Conservation (phyloP, 2,113 vertebrate species). For the Rhegmatorhina hoffmannsi region DNA sequence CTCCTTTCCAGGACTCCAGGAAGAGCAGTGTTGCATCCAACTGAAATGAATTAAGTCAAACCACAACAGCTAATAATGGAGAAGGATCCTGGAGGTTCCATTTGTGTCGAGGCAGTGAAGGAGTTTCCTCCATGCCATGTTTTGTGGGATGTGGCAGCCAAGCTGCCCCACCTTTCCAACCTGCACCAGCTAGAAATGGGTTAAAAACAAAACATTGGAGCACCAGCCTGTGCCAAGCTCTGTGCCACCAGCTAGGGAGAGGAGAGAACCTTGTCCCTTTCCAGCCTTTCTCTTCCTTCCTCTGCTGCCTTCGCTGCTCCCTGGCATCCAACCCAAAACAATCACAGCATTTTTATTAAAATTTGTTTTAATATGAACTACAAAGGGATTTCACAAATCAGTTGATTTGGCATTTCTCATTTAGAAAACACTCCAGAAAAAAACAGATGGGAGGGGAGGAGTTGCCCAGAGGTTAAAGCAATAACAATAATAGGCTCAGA, state of each 20-base stretch:
- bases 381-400: neutral
- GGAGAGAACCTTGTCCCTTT: fast-evolving
- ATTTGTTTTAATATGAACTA: neutral
- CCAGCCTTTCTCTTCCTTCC: neutral
- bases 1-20: neutral
- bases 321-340: neutral
- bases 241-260: neutral
- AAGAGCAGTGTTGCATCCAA: neutral
- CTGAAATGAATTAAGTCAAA: neutral
- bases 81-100: neutral
- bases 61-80: neutral
- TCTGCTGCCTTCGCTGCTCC: neutral
- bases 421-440: neutral
- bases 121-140: neutral
- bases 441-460: neutral
- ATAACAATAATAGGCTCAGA: neutral
- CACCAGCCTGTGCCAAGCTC: neutral
- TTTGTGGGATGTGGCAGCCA: neutral
- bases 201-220: neutral
- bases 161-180: neutral
- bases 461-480: neutral
- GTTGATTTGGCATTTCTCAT: neutral
- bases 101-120: neutral
- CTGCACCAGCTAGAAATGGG: neutral
- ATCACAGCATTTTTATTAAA: neutral